These are phyloP conservation scores for Agrochola circellaris DNA, from an alignment of 2,888 invertebrate genomes.

Conservation along the genomic window DNA sequence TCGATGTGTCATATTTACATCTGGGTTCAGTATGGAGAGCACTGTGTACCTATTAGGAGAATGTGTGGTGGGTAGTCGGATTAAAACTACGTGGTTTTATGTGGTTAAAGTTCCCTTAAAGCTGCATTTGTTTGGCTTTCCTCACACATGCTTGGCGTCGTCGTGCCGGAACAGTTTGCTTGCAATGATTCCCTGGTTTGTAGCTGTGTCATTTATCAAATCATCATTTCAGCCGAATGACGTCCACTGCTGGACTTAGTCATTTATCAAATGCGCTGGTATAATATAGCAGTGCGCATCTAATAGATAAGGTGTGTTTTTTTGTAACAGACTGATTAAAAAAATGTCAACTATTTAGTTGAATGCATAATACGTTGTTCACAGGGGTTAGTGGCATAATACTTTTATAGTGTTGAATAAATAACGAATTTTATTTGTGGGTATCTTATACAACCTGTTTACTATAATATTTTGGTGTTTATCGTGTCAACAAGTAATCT, in stretches of 20 bases:
- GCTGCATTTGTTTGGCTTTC: slow-evolving; percentile 30
- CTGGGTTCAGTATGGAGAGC: not conserved
- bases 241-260: not conserved
- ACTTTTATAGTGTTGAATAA: slow-evolving; percentile 4
- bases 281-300: not conserved
- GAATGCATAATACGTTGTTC: not conserved
- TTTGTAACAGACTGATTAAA: not conserved
- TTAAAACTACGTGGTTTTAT: not conserved
- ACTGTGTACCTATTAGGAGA: not conserved
- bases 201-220: not conserved
- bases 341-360: too few relatives aligned
- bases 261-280: not conserved
- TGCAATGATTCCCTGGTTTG: not conserved
- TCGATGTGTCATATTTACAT: not conserved
- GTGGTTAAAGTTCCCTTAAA: slow-evolving; percentile 17
- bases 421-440: not conserved
- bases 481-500: slow-evolving; percentile 25
- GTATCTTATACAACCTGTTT: not conserved
- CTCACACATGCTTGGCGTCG: not conserved
- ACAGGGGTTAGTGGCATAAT: not conserved
- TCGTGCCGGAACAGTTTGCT: not conserved
- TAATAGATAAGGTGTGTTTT: not conserved
- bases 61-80: not conserved
- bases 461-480: slow-evolving; percentile 8
- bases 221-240: not conserved